Evolutionary conservation across 1,140 invertebrate species (phyloP).

Genomic region (Drosophila grimshawi): DNA sequence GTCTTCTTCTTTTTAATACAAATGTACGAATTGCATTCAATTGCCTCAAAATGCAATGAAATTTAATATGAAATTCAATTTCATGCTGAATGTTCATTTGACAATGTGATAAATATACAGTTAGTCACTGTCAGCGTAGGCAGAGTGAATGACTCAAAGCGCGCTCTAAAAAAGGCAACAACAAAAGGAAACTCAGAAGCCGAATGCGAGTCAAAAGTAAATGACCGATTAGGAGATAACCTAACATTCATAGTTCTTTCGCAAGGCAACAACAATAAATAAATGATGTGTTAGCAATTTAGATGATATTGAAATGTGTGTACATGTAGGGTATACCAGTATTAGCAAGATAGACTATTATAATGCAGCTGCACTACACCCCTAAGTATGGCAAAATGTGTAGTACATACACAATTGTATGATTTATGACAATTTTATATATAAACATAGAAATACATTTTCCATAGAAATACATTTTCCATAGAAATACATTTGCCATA

Average conservation of each 20-base stretch:
- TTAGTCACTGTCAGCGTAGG: constrained; percentile 11
- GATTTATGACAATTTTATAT: too few species aligned
- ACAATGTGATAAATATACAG: constrained; percentile 9
- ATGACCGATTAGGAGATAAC: neutral
- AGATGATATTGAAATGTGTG: too few species aligned
- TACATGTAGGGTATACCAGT: too few species aligned
- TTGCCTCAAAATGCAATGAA: constrained; percentile 35
- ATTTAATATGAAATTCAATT: constrained; percentile 45
- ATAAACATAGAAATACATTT: too few species aligned
- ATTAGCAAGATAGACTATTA: too few species aligned
- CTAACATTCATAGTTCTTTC: neutral
- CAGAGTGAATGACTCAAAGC: constrained; percentile 33
- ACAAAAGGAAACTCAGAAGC: constrained; percentile 5
- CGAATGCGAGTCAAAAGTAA: neutral
- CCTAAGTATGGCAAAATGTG: too few species aligned
- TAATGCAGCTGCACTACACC: too few species aligned
- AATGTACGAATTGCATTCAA: neutral
- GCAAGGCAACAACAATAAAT: too few species aligned
- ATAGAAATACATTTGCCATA: too few species aligned
- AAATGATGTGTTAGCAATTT: too few species aligned
- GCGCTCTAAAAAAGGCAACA: constrained; percentile 10
- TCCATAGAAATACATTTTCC: too few species aligned
- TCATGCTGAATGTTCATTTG: constrained; percentile 7
- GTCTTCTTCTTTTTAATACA: constrained; percentile 6
- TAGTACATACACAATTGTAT: too few species aligned